Base-by-base conservation (phyloP, 2,797 vertebrate species). In the Enteromius fasciolatus region DNA sequence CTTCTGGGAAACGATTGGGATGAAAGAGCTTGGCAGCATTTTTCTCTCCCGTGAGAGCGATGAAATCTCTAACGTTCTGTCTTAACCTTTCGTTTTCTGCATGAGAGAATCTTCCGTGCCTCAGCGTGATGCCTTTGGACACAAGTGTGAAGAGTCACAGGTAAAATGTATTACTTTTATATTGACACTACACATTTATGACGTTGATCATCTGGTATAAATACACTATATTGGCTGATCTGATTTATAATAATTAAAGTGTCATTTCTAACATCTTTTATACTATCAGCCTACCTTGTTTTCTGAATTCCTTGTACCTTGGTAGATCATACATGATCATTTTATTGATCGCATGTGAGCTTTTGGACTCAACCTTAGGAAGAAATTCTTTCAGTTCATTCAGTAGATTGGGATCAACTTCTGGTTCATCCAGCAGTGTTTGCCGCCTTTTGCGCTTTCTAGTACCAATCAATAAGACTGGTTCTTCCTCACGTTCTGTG, bases 31-130 rank as follows among this genome's bases (percentile, higher is more conserved):
- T 88, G 12, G 14, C 31, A 9, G 80, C 74, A 2, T 90, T 87
- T 28, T 54, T 5, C 84, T 94, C 88, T 14, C 90, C 91, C 0
- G 92, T 91, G 76, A 95, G 87, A 68, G 63, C 85, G 79, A 93
- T 70, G 85, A 95, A 94, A 87, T 94, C 86, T 0, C 44, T 20
- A 0, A 95, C 59, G 1, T 95, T 95, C 23, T 85, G 0, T 3
- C 5, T 25, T 46, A 95, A 87, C 1, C 1, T 84, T 1, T 57
- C 12, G 10, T 94, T 93, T 87, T 95, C 94, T 52, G 85, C 2
- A 0, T 0, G 0, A 1, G 89, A 77, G 86, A 61, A 94, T 17
- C 88, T 87, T 2, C 94, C 94, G 0, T 0, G 3, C 1, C 87
- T 91, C 7, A 93, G 4, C 5, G 67, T 0, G 23, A 94, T 78